Percentiles rank a stretch among this genome's conserved stretches.
These are phyloP conservation scores for Corythornis vintsioides DNA, from an alignment of 2,113 vertebrate genomes.

Conservation along the genomic window DNA sequence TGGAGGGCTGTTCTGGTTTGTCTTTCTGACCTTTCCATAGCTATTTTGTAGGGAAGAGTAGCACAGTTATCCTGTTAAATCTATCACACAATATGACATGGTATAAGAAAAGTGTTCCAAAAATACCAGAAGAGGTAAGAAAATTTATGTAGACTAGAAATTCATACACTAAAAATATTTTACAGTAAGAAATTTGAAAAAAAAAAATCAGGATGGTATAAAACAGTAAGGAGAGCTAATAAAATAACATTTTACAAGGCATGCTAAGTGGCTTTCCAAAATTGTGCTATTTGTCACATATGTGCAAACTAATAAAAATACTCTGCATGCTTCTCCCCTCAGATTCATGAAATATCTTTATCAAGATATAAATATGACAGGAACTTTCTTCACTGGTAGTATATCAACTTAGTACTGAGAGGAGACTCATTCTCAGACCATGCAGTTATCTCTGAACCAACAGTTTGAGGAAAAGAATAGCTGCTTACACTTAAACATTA, in stretches of 20 bases:
- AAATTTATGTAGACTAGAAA: background rate
- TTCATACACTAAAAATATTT: background rate
- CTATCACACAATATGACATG: background rate
- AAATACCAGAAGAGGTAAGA: background rate
- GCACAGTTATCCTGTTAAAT: background rate
- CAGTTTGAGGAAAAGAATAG: background rate
- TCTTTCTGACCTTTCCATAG: background rate
- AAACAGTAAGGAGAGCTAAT: background rate
- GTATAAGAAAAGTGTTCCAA: background rate
- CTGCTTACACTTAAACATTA: background rate
- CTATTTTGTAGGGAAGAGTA: background rate
- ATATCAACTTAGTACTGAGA: background rate
- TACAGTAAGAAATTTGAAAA: background rate
- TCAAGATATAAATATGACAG: background rate
- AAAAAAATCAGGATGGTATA: background rate
- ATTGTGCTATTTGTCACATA: background rate
- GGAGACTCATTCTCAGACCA: background rate
- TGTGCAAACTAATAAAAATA: conserved; percentile 14
- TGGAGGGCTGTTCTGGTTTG: background rate
- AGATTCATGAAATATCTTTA: background rate
- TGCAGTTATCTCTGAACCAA: background rate
- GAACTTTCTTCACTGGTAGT: background rate
- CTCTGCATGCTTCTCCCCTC: background rate
- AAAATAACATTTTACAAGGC: conserved; percentile 17
- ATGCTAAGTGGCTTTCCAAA: background rate